Conservation (phyloP, 2,888 invertebrate species). For the Zootermopsis nevadensis region DNA sequence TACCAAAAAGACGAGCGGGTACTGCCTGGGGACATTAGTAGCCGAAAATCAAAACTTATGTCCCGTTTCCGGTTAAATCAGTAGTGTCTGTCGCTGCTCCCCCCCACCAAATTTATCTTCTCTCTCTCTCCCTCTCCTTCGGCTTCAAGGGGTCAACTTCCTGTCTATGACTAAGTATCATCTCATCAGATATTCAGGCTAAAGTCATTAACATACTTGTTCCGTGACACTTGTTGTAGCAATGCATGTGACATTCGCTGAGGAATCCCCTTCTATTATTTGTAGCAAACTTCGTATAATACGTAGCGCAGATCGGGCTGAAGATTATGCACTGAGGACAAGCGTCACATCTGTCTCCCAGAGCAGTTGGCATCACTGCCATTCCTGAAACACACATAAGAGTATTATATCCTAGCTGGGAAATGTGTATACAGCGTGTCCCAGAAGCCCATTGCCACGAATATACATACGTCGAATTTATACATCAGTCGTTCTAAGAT, state of each 20-base stretch:
- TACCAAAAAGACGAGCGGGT: too few species aligned
- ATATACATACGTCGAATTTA: not conserved
- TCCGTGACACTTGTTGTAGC: slow-evolving; percentile 38
- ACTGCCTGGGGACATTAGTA: too few species aligned
- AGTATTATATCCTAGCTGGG: too few species aligned
- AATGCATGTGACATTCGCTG: slow-evolving; percentile 43
- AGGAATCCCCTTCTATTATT: slow-evolving; percentile 9
- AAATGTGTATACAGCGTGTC: too few species aligned
- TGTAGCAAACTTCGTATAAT: not conserved
- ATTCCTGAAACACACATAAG: not conserved
- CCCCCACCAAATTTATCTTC: too few species aligned
- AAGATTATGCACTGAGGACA: slow-evolving; percentile 39
- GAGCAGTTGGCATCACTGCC: not conserved
- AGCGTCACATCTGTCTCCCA: not conserved
- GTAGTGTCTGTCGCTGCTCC: too few species aligned
- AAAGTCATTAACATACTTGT: slow-evolving; percentile 13
- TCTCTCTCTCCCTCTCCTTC: too few species aligned
- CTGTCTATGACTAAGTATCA: too few species aligned
- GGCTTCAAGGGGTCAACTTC: too few species aligned
- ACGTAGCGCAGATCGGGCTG: slow-evolving; percentile 25
- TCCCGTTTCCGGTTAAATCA: too few species aligned
- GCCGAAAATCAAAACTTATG: too few species aligned
- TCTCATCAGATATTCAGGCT: too few species aligned
- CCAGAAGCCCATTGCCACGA: not conserved
- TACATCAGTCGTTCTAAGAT: not conserved